Evolutionary conservation across 92 coral and sea anemone genomes (phyloP), one percentile per base, ranked within the genome.

Genomic region (Micromussa lordhowensis): DNA sequence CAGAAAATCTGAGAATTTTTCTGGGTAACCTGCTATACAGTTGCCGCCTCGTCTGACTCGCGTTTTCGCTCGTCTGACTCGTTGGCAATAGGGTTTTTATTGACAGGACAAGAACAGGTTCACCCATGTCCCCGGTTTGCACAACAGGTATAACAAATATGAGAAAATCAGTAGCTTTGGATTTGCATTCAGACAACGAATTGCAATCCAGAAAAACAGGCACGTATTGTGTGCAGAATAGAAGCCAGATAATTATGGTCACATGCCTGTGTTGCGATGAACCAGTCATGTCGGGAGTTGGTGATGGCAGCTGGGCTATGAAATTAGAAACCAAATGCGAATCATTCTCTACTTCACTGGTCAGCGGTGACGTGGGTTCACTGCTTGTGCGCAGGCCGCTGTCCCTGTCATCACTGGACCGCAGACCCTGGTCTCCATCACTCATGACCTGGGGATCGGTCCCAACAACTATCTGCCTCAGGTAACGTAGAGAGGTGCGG

Each of bases 351-450:
- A 77, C 79, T 40, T 91, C 91, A 58, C 89, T 88, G 80, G 83
- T 66, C 75, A 57, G 66, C 28, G 89, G 77, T 53, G 91, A 79
- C 19, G 84, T 17, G 22, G 75, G 80, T n/a, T 78, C 87, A 77
- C 88, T 89, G 61, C 66, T 78, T 72, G 87, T 77, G 68, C 92
- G 94, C 35, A 93, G 86, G 2, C 96, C 96, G 48, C 96, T 93
- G 85, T 93, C 95, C 29, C 77, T 77, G 18, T 93, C 96, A 28
- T 90, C 90, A 24, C 81, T 57, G 70, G 61, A 86, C 63, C 77
- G 86, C 89, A 36, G n/a, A 17, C 68, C 71, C 53, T 29, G 36
- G 22, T 80, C 84, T 44, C 55, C 80, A 51, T 30, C n/a, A 57
- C 77, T 34, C 29, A 17, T 4, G 0, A 9, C 21, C 63, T 24